Conservation (phyloP, 2,113 vertebrate genomes). For the Eolophus roseicapilla region DNA sequence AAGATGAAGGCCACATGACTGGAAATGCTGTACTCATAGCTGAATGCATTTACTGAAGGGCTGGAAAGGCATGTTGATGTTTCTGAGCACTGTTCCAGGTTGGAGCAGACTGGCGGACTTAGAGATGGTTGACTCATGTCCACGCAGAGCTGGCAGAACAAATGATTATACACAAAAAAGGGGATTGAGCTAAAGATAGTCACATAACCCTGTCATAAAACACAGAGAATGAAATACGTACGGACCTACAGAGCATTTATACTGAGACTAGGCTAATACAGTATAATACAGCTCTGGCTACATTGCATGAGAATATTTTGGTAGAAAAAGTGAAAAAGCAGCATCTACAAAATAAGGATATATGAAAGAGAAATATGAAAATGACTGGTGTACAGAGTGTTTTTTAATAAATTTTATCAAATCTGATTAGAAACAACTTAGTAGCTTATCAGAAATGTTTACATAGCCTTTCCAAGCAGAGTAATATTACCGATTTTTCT, state of each 20-base stretch:
- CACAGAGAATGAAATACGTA: neutral
- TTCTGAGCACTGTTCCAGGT: neutral
- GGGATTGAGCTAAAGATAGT: neutral
- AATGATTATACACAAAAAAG: neutral
- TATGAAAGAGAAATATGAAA: neutral
- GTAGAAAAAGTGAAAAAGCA: neutral
- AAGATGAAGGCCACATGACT: neutral
- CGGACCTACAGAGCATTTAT: neutral
- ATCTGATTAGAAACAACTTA: neutral
- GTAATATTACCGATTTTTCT: neutral
- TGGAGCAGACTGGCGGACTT: neutral
- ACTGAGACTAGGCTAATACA: neutral
- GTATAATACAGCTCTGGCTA: neutral
- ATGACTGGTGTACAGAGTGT: neutral
- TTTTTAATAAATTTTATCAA: neutral
- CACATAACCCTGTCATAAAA: neutral
- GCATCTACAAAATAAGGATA: neutral
- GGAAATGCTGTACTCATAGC: neutral
- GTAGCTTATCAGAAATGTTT: neutral
- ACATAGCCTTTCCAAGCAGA: neutral
- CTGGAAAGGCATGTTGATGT: neutral
- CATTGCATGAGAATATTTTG: neutral
- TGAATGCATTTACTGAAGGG: neutral
- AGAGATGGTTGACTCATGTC: neutral
- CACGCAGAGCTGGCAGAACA: neutral